Percentiles rank a stretch among this genome's conserved stretches.
phyloP scores from a whole-genome alignment of 35 echinoderm and acorn worm species.

The Apostichopus japonicus region DNA sequence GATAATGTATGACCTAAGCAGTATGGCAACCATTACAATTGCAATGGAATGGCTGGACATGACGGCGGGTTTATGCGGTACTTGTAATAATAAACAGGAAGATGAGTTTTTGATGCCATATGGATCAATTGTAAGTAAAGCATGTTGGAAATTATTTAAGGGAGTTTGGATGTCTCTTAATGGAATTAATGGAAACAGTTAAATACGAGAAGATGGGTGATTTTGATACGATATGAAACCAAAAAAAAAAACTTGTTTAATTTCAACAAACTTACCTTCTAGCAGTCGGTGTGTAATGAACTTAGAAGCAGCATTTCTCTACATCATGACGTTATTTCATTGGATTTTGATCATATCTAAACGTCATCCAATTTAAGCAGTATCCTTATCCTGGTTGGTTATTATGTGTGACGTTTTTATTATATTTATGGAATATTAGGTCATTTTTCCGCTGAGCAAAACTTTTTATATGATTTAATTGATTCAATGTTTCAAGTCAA shows the following conservation, averaged over 20 bases:
- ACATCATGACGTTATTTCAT: too few species aligned
- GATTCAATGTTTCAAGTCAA: background rate
- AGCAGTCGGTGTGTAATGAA: too few species aligned
- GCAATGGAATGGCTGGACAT: background rate
- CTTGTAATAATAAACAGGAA: background rate
- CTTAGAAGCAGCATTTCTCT: too few species aligned
- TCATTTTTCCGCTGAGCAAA: background rate
- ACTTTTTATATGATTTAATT: background rate
- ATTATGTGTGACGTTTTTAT: too few species aligned
- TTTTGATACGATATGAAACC: background rate
- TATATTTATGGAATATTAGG: background rate
- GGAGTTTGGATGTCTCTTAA: background rate
- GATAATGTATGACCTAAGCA: background rate
- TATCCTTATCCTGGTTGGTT: too few species aligned
- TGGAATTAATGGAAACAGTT: background rate
- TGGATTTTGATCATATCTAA: too few species aligned
- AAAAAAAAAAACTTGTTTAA: background rate
- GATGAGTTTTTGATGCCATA: background rate
- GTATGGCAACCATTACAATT: background rate
- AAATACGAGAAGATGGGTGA: background rate
- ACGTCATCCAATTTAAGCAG: too few species aligned
- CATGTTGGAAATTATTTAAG: background rate
- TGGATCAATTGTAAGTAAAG: background rate
- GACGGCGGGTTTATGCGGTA: conserved; percentile 4
- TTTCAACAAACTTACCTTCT: too few species aligned